Conservation (phyloP, 2,113 vertebrate species). For the Eurypyga helias region DNA sequence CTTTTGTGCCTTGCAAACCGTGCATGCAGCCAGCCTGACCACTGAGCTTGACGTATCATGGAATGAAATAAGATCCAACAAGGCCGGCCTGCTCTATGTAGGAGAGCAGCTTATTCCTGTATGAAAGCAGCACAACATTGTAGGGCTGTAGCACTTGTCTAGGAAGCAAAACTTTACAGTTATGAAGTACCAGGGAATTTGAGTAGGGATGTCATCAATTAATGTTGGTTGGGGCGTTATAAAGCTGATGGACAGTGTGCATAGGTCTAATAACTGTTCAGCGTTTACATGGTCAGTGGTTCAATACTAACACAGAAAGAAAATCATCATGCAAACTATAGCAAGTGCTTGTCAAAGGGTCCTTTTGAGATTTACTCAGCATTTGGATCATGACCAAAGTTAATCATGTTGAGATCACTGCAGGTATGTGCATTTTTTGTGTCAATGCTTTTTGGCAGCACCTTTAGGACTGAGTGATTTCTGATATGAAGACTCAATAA, state of each 20-base stretch:
- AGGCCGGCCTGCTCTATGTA: too few species aligned
- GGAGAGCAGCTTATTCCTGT: too few species aligned
- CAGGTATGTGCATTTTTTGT: not conserved
- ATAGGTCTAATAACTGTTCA: not conserved
- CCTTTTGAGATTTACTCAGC: not conserved
- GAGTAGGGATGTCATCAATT: not conserved
- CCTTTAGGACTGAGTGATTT: not conserved
- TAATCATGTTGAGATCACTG: not conserved
- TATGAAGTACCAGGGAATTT: not conserved
- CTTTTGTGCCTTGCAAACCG: too few species aligned
- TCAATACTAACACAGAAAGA: not conserved
- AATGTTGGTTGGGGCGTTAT: not conserved
- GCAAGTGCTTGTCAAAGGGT: not conserved
- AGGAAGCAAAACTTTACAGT: not conserved
- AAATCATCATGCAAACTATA: not conserved
- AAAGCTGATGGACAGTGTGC: not conserved
- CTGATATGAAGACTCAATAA: not conserved
- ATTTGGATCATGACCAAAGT: rapidly evolving
- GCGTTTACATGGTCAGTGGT: not conserved
- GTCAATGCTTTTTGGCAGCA: not conserved
- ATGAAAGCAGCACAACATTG: too few species aligned
- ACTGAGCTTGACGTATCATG: too few species aligned
- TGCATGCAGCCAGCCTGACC: too few species aligned
- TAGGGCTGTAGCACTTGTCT: not conserved
- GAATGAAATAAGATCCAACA: too few species aligned